A percentile compares a stretch with the other conserved stretches of the same genome.
phyloP scores from a whole-genome alignment of 2,888 invertebrate genomes.

The Heteromurus nitidus region DNA sequence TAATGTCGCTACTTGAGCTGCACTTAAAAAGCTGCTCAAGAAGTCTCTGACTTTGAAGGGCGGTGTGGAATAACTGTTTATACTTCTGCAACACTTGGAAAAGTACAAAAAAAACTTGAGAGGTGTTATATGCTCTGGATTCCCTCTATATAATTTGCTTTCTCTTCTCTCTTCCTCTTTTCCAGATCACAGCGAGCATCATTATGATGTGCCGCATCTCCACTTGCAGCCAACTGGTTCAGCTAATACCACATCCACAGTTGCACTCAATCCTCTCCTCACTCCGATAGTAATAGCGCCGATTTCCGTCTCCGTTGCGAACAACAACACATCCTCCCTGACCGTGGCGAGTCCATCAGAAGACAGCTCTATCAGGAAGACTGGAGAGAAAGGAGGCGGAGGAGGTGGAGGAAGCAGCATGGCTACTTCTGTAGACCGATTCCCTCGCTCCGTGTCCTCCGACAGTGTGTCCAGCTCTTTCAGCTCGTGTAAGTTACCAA shows the following conservation, averaged over 20 bases:
- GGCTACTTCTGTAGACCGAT: conserved; percentile 68
- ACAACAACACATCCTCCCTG: conserved; percentile 40
- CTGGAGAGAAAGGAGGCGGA: conserved; percentile 45
- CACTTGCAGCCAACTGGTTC: conserved; percentile 78
- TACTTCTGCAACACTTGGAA: too few species aligned
- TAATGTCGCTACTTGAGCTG: conserved; percentile 42
- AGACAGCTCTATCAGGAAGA: conserved; percentile 50
- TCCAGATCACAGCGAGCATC: conserved; percentile 83
- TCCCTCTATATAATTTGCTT: conserved; percentile 26
- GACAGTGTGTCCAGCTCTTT: conserved; percentile 75
- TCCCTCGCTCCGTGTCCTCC: conserved; percentile 75
- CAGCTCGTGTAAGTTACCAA: conserved; percentile 75
- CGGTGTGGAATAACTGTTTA: neutral
- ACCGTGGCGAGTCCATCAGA: conserved; percentile 53
- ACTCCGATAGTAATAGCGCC: conserved; percentile 58
- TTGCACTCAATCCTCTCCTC: conserved; percentile 70
- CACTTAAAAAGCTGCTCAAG: conserved; percentile 23
- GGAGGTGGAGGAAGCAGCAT: conserved; percentile 36
- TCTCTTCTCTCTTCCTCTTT: conserved; percentile 25
- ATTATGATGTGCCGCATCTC: conserved; percentile 90
- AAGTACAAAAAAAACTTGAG: neutral
- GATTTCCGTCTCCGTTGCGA: conserved; percentile 54
- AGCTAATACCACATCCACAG: conserved; percentile 77
- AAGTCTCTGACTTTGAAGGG: conserved; percentile 14
- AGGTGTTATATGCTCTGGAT: conserved; percentile 38